Evolutionary conservation across 2,797 vertebrate genomes (phyloP), one percentile per base, ranked within the genome.

Genomic region (Danio jaintianensis): DNA sequence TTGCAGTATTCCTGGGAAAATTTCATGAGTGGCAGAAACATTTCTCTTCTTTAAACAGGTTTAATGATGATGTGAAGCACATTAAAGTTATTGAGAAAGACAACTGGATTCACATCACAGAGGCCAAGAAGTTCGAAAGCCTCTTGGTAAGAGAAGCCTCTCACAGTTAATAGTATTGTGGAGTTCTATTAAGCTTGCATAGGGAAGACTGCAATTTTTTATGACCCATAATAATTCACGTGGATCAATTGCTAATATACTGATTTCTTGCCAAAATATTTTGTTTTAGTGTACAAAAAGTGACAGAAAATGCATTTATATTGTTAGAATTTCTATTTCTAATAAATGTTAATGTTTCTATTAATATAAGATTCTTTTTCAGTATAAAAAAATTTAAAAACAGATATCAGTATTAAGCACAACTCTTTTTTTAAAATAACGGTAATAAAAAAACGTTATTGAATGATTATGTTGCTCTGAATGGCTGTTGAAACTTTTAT

Each of bases 11-110:
- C 6, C 11, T n/a, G 16, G 5, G 15, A 62, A 43, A 22, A 47
- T 47, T 43, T 47, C 0, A 20, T 56, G 58, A 61, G 43, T 64
- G 10, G 12, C 40, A n/a, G 22, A 16, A 12, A 53, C 50, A 50
- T n/a, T 56, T 52, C 10, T 56, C 3, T 8, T 0, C 8, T 69
- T 62, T 50, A 43, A 12, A 52, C 90, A 99, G 98, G 91, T 99
- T 99, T 88, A 98, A 97, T 0, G 97, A 98, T 0, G 98, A 99
- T 92, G 98, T 99, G 48, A 99, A 99, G 82, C 98, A 99, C 91
- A 99, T 99, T 75, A 99, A 99, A 91, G 97, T 99, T 71, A 93
- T 99, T 12, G 97, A 99, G 86, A 99, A 98, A 81, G 97, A 98
- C 92, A 97, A 90, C 89, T 99, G 98, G 98, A 96, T 98, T 68